Evolutionary conservation across 2,113 vertebrate species (phyloP), one percentile per base, ranked within the genome.

Genomic region (Daubentonia madagascariensis): DNA sequence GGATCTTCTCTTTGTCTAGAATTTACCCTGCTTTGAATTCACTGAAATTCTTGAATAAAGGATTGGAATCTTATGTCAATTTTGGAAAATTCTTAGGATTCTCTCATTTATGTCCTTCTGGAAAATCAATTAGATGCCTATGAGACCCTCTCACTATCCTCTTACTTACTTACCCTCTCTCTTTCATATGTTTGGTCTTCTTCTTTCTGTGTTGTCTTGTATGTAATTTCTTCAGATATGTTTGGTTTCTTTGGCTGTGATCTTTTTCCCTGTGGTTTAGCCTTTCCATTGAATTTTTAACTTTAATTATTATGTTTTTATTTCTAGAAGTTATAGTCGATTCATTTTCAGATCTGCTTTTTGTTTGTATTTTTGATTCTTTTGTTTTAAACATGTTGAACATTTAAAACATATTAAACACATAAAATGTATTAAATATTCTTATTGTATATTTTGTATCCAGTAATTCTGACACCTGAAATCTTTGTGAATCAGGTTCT

Each of bases 31-130:
- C 84, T 96, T 85, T 30, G 11, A 32, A 63, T 93, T 88, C 61
- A 85, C 67, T 80, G 70, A 50, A 75, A 80, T 92, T 97, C 59
- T 52, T 78, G 37, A 92, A 65, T 68, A 80, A 94, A 68, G 30
- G 37, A 50, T 88, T 84, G 37, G 59, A 35, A 54, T 70, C 7
- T n/a, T 48, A 8, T 32, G 65, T 48, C 67, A 81, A 13, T 76
- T 76, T 92, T 78, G 88, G 94, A 72, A 95, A 92, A 94, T 94
- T 94, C 40, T 94, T n/a, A 12, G 52, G 57, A 70, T 96, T 78
- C 35, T 92, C 25, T 81, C 13, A 43, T 61, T 73, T 67, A 88
- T 20, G 18, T 23, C 52, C 48, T 76, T 89, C 84, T 80, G 78
- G 72, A 81, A 86, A 45, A 76, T 65, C 67, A 88, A 2, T 88